Percentiles rank a stretch among this genome's conserved stretches.
phyloP scores from a whole-genome alignment of 2,113 vertebrate species.

The Willisornis vidua region DNA sequence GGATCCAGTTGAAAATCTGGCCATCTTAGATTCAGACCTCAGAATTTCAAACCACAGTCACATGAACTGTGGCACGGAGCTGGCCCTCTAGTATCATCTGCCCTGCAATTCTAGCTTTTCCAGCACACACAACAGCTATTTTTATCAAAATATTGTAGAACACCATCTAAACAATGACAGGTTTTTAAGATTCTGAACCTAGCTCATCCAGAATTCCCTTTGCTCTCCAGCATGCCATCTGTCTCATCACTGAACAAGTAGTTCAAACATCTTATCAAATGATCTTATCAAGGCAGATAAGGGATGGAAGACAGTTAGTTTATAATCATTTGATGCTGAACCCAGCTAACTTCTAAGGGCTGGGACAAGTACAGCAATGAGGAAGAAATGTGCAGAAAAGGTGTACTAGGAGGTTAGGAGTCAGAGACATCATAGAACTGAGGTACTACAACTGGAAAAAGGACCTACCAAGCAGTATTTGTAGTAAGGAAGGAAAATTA shows the following conservation, averaged over 20 bases:
- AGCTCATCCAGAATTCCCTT: not conserved
- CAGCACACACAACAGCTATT: not conserved
- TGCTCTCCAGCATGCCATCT: not conserved
- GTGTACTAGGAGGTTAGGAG: not conserved
- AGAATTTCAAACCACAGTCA: not conserved
- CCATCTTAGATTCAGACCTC: not conserved
- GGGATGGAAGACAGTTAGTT: not conserved
- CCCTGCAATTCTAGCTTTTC: not conserved
- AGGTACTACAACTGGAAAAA: not conserved
- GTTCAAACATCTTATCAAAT: not conserved
- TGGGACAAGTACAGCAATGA: not conserved
- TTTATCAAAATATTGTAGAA: not conserved
- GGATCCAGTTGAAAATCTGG: not conserved
- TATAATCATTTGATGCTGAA: not conserved
- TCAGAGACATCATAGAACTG: not conserved
- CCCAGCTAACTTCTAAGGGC: not conserved
- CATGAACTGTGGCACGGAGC: not conserved
- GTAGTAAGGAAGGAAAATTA: not conserved
- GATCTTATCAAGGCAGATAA: not conserved
- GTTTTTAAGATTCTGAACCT: not conserved
- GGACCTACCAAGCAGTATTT: not conserved
- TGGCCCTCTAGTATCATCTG: not conserved
- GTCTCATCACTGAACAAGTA: not conserved
- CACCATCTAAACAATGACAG: not conserved
- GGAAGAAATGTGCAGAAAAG: not conserved